Evolutionary conservation across 2,113 vertebrate genomes (phyloP).

Genomic region (Myodes glareolus): DNA sequence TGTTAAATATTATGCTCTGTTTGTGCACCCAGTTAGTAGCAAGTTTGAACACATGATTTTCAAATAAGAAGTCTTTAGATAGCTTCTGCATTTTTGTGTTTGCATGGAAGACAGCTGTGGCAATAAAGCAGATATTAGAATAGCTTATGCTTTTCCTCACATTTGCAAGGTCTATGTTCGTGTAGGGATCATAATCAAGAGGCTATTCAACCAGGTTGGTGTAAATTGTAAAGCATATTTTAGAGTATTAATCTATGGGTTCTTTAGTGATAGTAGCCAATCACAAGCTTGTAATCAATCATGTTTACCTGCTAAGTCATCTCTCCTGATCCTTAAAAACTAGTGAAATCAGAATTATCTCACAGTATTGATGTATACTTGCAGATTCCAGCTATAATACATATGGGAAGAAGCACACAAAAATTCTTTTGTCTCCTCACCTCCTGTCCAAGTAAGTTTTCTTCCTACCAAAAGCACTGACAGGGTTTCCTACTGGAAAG

Average conservation of each 20-base stretch:
- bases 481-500: background rate
- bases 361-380: background rate
- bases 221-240: background rate
- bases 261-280: background rate
- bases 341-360: background rate
- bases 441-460: background rate
- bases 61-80: constrained; percentile 24
- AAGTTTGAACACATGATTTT: constrained; percentile 45
- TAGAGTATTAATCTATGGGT: background rate
- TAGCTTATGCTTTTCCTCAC: background rate
- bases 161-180: constrained; percentile 19
- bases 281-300: background rate
- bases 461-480: background rate
- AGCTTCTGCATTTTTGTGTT: constrained; percentile 41
- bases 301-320: too few relatives aligned
- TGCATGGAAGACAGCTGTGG: background rate
- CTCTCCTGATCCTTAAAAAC: background rate
- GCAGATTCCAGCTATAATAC: background rate
- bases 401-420: background rate
- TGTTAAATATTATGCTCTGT: background rate
- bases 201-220: background rate
- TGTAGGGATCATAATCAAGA: background rate
- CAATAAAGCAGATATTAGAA: constrained; percentile 33
- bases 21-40: background rate
- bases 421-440: background rate